phyloP scores from a whole-genome alignment of 1,140 invertebrate genomes.

The Goniozus legneri region DNA sequence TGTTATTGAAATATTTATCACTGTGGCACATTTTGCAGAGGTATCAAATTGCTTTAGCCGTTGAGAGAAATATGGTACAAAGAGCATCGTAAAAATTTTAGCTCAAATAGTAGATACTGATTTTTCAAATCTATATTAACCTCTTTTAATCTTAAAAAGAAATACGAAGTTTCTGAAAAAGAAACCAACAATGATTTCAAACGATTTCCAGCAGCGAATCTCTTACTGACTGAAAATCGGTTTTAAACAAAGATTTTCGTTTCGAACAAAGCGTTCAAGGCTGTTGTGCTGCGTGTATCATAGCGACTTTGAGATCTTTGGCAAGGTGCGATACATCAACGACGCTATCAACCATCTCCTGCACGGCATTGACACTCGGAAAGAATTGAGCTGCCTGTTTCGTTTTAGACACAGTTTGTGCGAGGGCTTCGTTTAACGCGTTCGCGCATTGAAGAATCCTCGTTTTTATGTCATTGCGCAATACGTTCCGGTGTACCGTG shows the following conservation, averaged over 20 bases:
- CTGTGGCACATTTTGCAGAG: too few relatives aligned
- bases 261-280: conserved; percentile 32
- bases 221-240: not conserved
- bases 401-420: conserved; percentile 79
- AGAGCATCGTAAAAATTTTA: too few relatives aligned
- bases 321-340: conserved; percentile 77
- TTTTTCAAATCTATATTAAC: too few relatives aligned
- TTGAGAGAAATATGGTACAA: too few relatives aligned
- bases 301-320: conserved; percentile 62
- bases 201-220: too few relatives aligned
- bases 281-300: conserved; percentile 44
- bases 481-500: conserved; percentile 79
- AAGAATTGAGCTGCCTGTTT: conserved; percentile 88
- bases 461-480: conserved; percentile 67
- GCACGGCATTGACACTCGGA: conserved; percentile 83
- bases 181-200: too few relatives aligned
- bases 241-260: conserved; percentile 13
- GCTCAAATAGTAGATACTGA: too few relatives aligned
- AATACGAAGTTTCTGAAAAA: too few relatives aligned
- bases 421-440: conserved; percentile 77
- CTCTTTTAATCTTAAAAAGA: too few relatives aligned
- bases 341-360: conserved; percentile 90
- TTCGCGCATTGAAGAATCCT: conserved; percentile 78
- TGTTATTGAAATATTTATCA: too few relatives aligned
- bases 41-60: too few relatives aligned